phyloP scores from a whole-genome alignment of 2,113 vertebrate species.

The Hiodon tergisus region DNA sequence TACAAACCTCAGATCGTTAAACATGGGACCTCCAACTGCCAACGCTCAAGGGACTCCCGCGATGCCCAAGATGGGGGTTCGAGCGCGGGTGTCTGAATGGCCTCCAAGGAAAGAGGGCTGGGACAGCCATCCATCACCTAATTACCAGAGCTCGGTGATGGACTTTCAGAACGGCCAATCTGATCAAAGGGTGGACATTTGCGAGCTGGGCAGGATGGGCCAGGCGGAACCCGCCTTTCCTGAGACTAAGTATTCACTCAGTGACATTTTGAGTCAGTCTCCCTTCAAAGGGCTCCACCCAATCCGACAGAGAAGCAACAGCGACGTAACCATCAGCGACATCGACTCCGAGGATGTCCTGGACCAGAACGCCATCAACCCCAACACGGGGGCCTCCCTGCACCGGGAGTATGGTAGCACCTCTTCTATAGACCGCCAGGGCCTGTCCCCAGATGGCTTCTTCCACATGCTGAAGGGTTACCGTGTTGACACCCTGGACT shows the following conservation, averaged over 20 bases:
- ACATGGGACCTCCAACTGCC: slow-evolving; percentile 66
- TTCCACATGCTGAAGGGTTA: slow-evolving; percentile 67
- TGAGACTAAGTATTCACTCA: slow-evolving; percentile 60
- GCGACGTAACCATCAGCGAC: slow-evolving; percentile 81
- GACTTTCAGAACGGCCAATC: slow-evolving; percentile 61
- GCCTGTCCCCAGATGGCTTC: slow-evolving; percentile 65
- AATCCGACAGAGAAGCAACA: slow-evolving; percentile 78
- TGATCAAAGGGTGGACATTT: slow-evolving; percentile 53
- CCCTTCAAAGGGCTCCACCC: slow-evolving; percentile 69
- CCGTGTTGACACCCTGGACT: slow-evolving; percentile 61
- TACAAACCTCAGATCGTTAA: slow-evolving; percentile 72
- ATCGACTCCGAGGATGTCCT: slow-evolving; percentile 72
- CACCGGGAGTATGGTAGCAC: slow-evolving; percentile 79
- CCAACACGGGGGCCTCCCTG: slow-evolving; percentile 75
- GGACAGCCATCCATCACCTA: slow-evolving; percentile 58
- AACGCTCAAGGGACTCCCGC: slow-evolving; percentile 66
- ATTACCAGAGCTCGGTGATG: slow-evolving; percentile 57
- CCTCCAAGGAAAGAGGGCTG: slow-evolving; percentile 75
- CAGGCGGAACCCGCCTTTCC: slow-evolving; percentile 57
- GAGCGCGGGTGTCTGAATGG: slow-evolving; percentile 80
- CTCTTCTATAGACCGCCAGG: slow-evolving; percentile 75
- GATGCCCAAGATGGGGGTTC: slow-evolving; percentile 81
- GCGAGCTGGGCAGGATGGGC: slow-evolving; percentile 28
- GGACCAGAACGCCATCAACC: slow-evolving; percentile 74
- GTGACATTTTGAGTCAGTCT: slow-evolving; percentile 67